Conservation (phyloP, 2,888 invertebrate species). For the Druceiella hillmani region DNA sequence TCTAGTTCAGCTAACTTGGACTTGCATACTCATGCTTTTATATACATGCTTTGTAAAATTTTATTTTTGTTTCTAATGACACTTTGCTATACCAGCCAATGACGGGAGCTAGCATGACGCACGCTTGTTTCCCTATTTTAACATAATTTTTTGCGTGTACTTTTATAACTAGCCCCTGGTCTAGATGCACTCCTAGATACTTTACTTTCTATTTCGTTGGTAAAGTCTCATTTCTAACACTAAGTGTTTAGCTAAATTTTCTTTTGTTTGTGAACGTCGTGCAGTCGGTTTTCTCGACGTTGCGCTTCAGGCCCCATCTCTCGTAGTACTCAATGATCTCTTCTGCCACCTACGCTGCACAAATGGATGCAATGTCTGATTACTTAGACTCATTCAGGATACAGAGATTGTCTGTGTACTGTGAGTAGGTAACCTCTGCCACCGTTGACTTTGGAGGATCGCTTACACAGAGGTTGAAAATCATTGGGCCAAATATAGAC, state of each 20-base stretch:
- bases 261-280: slow-evolving; percentile 5
- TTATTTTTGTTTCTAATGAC: no score
- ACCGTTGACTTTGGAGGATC: neutral
- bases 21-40: no score
- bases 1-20: no score
- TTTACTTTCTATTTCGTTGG: slow-evolving; percentile 2
- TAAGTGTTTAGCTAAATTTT: neutral
- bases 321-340: slow-evolving; percentile 6
- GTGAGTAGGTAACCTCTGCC: slow-evolving; percentile 2
- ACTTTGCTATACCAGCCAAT: slow-evolving; percentile 5
- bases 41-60: no score
- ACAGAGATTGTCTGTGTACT: slow-evolving; percentile 8
- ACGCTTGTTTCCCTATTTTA: neutral
- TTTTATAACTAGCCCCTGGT: slow-evolving; percentile 4
- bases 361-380: neutral
- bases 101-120: slow-evolving; percentile 1
- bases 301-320: slow-evolving; percentile 5
- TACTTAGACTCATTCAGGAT: slow-evolving; percentile 4
- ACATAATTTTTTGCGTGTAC: neutral
- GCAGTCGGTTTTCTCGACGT: slow-evolving; percentile 9
- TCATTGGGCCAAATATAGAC: slow-evolving; percentile 2
- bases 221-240: neutral
- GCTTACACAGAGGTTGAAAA: slow-evolving; percentile 1
- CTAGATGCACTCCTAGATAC: slow-evolving; percentile 2
- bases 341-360: slow-evolving; percentile 5